A percentile compares a stretch with the other conserved stretches of the same genome.
These are phyloP conservation scores for Aleadryas rufinucha DNA, from an alignment of 2,113 vertebrate species.

Conservation along the genomic window DNA sequence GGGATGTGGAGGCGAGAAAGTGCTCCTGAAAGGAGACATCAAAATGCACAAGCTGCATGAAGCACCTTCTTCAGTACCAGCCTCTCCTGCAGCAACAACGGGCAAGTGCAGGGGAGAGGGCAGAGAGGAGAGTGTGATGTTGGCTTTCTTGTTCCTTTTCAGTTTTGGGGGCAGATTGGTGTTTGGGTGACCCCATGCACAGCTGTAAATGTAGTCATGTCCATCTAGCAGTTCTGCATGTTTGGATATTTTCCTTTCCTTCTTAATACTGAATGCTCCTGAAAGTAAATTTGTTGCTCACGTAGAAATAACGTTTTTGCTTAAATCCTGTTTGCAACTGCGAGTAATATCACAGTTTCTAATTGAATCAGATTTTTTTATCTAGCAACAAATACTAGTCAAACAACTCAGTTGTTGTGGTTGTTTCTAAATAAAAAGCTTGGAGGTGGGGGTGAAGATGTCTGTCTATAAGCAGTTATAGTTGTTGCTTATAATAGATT, in stretches of 20 bases:
- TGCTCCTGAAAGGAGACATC: neutral
- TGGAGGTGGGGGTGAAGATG: neutral
- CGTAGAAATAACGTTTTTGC: neutral
- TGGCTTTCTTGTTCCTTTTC: neutral
- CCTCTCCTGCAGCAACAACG: neutral
- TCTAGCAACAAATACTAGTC: neutral
- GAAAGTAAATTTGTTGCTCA: neutral
- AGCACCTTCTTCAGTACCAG: neutral
- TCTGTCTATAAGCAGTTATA: slow-evolving; percentile 19
- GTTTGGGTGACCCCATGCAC: neutral
- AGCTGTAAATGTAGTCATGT: neutral
- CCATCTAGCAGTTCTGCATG: neutral
- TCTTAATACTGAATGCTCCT: neutral
- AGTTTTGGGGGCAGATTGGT: neutral
- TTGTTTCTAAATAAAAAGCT: slow-evolving; percentile 45
- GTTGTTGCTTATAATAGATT: slow-evolving; percentile 49
- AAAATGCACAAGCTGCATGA: neutral
- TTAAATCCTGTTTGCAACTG: slow-evolving; percentile 2
- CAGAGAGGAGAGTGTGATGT: neutral
- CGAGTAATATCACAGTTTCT: neutral
- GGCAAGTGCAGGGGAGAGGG: neutral
- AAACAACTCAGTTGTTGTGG: neutral
- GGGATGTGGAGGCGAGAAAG: neutral
- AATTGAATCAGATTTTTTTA: slow-evolving; percentile 15
- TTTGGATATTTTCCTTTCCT: neutral